These are phyloP conservation scores for Phodopus roborovskii DNA, from an alignment of 2,113 vertebrate genomes.

Conservation along the genomic window DNA sequence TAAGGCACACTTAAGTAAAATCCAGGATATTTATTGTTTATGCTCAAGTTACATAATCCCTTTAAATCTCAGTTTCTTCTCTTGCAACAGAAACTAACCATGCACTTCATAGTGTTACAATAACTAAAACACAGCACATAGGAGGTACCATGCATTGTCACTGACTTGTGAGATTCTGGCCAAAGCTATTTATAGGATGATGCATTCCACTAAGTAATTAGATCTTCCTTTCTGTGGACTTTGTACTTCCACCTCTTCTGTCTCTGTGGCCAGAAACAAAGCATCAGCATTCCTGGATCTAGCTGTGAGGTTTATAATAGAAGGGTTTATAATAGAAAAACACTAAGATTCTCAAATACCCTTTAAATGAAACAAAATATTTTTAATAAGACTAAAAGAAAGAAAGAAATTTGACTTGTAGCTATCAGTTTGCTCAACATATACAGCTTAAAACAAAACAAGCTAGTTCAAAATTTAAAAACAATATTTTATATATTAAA, in stretches of 20 bases:
- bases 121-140: background rate
- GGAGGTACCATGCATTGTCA: accelerated
- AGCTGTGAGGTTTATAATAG: background rate
- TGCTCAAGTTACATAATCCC: background rate
- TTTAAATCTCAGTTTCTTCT: background rate
- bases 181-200: background rate
- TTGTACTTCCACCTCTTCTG: background rate
- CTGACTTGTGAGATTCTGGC: background rate
- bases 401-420: background rate
- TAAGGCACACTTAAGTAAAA: background rate
- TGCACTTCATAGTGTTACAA: background rate
- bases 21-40: background rate
- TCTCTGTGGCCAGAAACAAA: background rate
- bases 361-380: background rate
- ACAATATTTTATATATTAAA: slow-evolving; percentile 13
- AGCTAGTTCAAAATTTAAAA: slow-evolving; percentile 1
- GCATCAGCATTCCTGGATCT: background rate
- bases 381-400: background rate
- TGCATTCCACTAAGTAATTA: background rate
- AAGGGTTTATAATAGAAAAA: slow-evolving; percentile 13
- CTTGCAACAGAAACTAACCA: background rate
- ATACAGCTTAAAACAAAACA: background rate
- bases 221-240: background rate
- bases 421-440: background rate
- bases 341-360: background rate